Base-by-base conservation (phyloP, 2,888 invertebrate species). In the Tetragonula carbonaria region DNA sequence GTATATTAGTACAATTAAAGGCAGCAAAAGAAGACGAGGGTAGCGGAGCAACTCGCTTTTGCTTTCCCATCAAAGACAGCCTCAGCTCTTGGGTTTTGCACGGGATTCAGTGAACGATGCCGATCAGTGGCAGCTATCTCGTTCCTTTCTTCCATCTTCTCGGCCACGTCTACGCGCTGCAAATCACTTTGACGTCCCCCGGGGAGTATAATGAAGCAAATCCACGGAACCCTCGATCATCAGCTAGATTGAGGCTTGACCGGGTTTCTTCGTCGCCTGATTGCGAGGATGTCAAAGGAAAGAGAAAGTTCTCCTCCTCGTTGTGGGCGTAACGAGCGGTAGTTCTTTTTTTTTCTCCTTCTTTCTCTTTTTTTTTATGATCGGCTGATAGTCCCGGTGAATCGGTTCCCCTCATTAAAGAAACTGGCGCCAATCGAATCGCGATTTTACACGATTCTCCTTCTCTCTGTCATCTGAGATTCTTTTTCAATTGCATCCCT, bases 151-250 rank as follows among this genome's bases (percentile, higher is more conserved):
- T 79, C 68, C 50, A 71, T 75, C 78, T 66, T 21, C 51, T 8
- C 23, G 45, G n/a, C 38, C 28, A 59, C 51, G 28, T 71, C 81
- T 70, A 33, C 67, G 57, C 74, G 65, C 66, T 65, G 77, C 51
- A 65, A 82, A 82, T 87, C 86, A 84, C 86, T 84, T 89, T 88
- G 87, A 89, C 81, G 87, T 80, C 66, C 85, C 59, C 76, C 59
- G 16, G 85, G 67, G 86, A 62, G 73, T 67, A 88, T 86, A 89
- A 87, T 73, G 86, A 89, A 84, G 82, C 84, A 80, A 84, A 80
- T 89, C 82, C 80, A 73, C 53, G 67, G 67, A 74, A 62, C 71
- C 62, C 75, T 81, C 79, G 82, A 86, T 88, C 86, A 81, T 87
- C 86, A 80, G 50, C 51, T 53, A 59, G 78, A 84, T 80, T 76